Conservation (phyloP, 2,113 vertebrate genomes). For the Platysternon megacephalum region DNA sequence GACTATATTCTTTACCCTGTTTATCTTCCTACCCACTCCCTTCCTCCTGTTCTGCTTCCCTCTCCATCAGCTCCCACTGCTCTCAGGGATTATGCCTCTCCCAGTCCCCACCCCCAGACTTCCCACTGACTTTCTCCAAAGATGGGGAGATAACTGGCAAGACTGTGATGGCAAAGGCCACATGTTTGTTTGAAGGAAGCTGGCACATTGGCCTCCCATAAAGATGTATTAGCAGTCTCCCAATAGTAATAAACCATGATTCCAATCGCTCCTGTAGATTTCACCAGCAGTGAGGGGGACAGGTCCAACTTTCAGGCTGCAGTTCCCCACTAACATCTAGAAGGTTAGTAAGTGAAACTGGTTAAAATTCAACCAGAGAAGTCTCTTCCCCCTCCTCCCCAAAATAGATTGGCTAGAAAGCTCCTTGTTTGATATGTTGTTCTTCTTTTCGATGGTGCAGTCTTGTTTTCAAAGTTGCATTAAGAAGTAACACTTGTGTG, state of each 20-base stretch:
- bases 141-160: background rate
- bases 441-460: background rate
- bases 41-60: background rate
- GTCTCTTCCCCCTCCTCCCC: background rate
- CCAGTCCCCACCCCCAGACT: background rate
- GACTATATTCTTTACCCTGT: background rate
- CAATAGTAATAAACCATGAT: background rate
- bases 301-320: background rate
- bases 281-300: background rate
- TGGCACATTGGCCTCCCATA: background rate
- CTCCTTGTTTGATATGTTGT: background rate
- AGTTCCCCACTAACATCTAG: background rate
- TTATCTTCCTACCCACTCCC: background rate
- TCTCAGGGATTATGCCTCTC: background rate
- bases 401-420: background rate
- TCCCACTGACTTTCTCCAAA: background rate
- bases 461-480: background rate
- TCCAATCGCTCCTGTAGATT: background rate
- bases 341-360: background rate
- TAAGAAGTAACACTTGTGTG: background rate
- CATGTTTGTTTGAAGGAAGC: background rate
- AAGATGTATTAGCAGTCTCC: background rate
- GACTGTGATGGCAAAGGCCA: background rate
- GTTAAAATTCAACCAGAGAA: background rate
- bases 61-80: background rate